phyloP scores from a whole-genome alignment of 2,888 invertebrate genomes.

The Nudaria mundana region DNA sequence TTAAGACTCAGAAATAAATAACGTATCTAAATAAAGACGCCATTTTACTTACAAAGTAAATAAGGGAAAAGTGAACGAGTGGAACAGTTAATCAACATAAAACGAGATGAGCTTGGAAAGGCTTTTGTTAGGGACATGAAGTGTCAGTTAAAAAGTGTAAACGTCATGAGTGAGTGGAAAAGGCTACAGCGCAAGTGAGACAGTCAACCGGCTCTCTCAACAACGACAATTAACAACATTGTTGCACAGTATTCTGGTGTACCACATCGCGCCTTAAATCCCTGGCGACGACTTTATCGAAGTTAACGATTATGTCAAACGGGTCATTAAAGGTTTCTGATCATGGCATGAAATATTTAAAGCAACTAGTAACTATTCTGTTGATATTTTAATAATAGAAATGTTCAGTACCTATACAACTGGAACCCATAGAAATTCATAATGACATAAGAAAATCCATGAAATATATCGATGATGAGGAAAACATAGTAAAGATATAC shows the following conservation, averaged over 20 bases:
- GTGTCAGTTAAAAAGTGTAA: slow-evolving; percentile 37
- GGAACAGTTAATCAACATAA: slow-evolving; percentile 29
- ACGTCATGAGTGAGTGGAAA: slow-evolving; percentile 29
- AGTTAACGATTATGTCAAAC: too few relatives aligned
- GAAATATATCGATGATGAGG: too few relatives aligned
- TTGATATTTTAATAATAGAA: too few relatives aligned
- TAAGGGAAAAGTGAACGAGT: slow-evolving; percentile 10
- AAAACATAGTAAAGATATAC: too few relatives aligned
- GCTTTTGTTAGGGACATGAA: slow-evolving; percentile 27
- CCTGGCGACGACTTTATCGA: slow-evolving; percentile 8
- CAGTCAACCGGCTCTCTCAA: slow-evolving; percentile 18
- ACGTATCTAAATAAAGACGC: slow-evolving; percentile 3
- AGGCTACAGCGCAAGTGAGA: slow-evolving; percentile 27
- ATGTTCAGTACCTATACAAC: too few relatives aligned
- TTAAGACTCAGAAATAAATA: slow-evolving; percentile 1
- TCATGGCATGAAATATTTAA: too few relatives aligned
- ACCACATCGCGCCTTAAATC: slow-evolving; percentile 6
- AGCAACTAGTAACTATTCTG: too few relatives aligned
- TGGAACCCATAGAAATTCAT: too few relatives aligned
- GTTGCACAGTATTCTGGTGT: slow-evolving; percentile 7
- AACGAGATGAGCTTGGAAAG: slow-evolving; percentile 24
- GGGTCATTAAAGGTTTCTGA: too few relatives aligned
- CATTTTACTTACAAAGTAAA: slow-evolving; percentile 5
- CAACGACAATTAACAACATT: slow-evolving; percentile 25
- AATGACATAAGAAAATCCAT: too few relatives aligned